Conservation (phyloP, 2,888 invertebrate species). For the Lottia scabra region DNA sequence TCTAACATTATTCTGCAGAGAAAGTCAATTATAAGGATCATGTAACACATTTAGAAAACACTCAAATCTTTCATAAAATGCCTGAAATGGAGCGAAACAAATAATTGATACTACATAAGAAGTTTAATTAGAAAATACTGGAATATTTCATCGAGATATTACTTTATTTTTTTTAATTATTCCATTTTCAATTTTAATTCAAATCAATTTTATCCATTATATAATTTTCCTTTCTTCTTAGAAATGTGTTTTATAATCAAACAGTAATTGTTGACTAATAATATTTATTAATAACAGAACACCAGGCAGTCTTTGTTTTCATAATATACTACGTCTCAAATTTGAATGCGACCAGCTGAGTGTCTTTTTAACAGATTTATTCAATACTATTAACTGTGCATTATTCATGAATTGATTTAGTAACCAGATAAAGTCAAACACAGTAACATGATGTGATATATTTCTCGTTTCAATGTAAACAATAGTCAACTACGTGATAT, state of each 20-base stretch:
- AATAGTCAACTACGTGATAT: no score
- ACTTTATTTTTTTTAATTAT: no score
- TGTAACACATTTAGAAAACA: background rate
- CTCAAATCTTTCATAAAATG: background rate
- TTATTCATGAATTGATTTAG: constrained; percentile 2
- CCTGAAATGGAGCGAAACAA: no score
- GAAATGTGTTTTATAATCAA: no score
- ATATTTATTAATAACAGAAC: background rate
- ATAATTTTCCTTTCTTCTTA: no score
- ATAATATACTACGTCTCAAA: background rate
- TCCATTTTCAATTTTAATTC: no score
- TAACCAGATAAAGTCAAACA: background rate
- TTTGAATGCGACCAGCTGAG: background rate
- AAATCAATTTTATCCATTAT: no score
- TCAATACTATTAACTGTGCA: background rate
- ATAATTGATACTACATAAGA: no score
- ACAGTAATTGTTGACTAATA: background rate
- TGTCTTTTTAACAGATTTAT: background rate
- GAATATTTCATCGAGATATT: no score
- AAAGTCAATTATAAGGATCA: background rate
- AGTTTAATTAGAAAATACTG: no score
- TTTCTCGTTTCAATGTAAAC: no score
- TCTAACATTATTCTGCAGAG: constrained; percentile 1
- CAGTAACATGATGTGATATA: no score
- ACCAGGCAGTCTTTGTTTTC: background rate